These are phyloP conservation scores for Aptenodytes forsteri DNA, from an alignment of 2,113 vertebrate species.

Conservation along the genomic window DNA sequence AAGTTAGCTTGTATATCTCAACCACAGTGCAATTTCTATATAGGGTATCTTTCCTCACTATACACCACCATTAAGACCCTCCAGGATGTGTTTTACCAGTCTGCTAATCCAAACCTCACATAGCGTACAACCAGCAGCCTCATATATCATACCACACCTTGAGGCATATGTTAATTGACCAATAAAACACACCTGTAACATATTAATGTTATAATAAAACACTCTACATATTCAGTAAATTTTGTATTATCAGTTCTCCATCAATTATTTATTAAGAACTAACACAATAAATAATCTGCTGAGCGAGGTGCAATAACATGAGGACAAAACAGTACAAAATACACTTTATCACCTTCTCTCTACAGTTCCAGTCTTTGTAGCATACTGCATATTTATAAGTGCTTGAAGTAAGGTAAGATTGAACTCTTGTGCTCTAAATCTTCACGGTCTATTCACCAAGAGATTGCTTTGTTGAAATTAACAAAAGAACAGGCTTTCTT, in stretches of 20 bases:
- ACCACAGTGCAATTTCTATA: conserved; percentile 28
- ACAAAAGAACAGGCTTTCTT: background rate
- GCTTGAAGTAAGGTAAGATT: background rate
- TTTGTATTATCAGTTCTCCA: conserved; percentile 37
- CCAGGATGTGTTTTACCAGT: conserved; percentile 54
- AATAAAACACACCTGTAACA: conserved; percentile 47
- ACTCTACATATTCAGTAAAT: conserved; percentile 10
- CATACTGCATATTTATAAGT: background rate
- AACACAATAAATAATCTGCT: conserved; percentile 25
- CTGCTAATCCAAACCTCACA: background rate
- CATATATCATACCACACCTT: conserved; percentile 3
- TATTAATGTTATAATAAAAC: conserved; percentile 47
- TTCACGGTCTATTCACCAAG: background rate
- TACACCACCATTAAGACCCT: conserved; percentile 9
- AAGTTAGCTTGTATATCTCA: background rate
- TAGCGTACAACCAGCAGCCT: background rate
- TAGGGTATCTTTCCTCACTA: background rate
- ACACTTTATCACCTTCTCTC: background rate
- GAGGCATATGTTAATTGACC: conserved; percentile 35
- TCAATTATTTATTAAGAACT: conserved; percentile 57
- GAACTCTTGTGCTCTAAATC: conserved; percentile 13
- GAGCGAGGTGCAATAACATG: background rate
- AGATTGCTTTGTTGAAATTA: background rate
- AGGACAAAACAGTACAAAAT: background rate
- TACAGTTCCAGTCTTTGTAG: background rate